Evolutionary conservation across 2,113 vertebrate genomes (phyloP).

Genomic region (Mus pahari): DNA sequence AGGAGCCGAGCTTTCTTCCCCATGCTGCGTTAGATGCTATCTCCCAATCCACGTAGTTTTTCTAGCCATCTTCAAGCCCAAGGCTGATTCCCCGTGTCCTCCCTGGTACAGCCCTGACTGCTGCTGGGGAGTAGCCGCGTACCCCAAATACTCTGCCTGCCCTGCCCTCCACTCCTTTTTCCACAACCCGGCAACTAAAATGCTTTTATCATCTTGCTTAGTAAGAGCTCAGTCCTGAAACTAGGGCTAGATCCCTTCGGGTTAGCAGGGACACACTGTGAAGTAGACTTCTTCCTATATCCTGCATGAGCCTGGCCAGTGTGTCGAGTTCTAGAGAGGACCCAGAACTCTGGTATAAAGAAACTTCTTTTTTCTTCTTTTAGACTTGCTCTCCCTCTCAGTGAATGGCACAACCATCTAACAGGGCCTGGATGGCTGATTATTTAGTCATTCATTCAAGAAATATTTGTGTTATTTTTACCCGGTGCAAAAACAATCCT

Average conservation of each 20-base stretch:
- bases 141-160: neutral
- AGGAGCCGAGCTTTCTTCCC: neutral
- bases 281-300: neutral
- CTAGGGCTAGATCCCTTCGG: neutral
- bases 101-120: neutral
- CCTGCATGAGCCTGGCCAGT: neutral
- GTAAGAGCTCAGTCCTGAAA: neutral
- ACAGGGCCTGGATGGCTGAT: neutral
- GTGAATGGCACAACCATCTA: neutral
- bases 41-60: neutral
- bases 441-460: neutral
- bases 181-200: neutral
- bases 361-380: neutral
- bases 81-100: neutral
- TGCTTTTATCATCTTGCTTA: neutral
- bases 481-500: neutral
- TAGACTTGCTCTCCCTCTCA: neutral
- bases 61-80: neutral
- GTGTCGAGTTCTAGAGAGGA: conserved; percentile 13
- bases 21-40: neutral
- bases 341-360: neutral
- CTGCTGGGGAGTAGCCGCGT: neutral
- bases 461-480: neutral
- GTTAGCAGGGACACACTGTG: neutral
- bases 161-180: neutral